A percentile compares a stretch with the other conserved stretches of the same genome.
phyloP scores from a whole-genome alignment of 2,888 invertebrate genomes.

The Cremastinae sp. region DNA sequence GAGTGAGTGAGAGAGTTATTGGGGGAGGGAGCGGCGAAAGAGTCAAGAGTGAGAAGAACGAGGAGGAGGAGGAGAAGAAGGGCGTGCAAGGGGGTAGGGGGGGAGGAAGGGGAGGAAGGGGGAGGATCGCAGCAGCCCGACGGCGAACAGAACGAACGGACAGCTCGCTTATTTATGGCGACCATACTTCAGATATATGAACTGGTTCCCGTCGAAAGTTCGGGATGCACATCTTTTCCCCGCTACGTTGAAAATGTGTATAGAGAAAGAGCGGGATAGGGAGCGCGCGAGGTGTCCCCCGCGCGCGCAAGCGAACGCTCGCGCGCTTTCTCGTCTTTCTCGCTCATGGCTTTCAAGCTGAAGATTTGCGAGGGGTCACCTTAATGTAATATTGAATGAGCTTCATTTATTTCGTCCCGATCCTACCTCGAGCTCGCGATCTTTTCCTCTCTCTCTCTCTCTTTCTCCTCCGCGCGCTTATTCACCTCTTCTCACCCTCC shows the following conservation, averaged over 20 bases:
- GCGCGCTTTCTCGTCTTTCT: slow-evolving; percentile 46
- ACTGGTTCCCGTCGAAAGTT: slow-evolving; percentile 81
- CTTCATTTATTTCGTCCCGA: slow-evolving; percentile 70
- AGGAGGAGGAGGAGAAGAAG: slow-evolving; percentile 18
- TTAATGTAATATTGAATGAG: slow-evolving; percentile 74
- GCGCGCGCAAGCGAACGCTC: slow-evolving; percentile 24
- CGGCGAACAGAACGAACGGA: slow-evolving; percentile 78
- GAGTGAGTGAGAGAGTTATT: slow-evolving; percentile 30
- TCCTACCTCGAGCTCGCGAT: slow-evolving; percentile 21
- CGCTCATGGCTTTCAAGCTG: slow-evolving; percentile 69
- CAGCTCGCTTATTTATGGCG: slow-evolving; percentile 80
- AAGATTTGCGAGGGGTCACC: slow-evolving; percentile 78
- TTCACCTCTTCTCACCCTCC: slow-evolving; percentile 50
- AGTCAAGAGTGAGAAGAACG: slow-evolving; percentile 42
- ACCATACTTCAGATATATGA: slow-evolving; percentile 81
- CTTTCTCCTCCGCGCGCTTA: slow-evolving; percentile 36
- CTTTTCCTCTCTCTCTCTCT: slow-evolving; percentile 50
- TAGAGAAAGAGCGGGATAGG: slow-evolving; percentile 64
- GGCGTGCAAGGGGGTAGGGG: slow-evolving; percentile 14
- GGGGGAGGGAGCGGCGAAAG: slow-evolving; percentile 47
- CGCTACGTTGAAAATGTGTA: slow-evolving; percentile 77
- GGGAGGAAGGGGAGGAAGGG: slow-evolving; percentile 51
- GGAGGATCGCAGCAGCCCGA: slow-evolving; percentile 70
- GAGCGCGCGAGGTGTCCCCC: slow-evolving; percentile 63
- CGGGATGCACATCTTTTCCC: slow-evolving; percentile 78